phyloP scores from a whole-genome alignment of 2,113 vertebrate genomes.

The Coracopsis vasa region DNA sequence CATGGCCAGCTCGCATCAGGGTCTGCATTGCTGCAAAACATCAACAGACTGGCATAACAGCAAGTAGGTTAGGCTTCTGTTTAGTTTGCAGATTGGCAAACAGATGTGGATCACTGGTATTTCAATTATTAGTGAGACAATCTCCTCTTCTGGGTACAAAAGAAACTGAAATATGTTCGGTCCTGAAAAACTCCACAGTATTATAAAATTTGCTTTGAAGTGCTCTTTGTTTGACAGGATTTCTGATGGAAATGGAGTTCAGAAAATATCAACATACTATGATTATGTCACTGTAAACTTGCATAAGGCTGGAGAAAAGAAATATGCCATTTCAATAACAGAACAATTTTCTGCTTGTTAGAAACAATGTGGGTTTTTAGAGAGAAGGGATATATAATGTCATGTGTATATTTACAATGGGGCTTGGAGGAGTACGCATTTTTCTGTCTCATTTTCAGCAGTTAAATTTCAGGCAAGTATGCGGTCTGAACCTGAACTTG shows the following conservation, averaged over 20 bases:
- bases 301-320: background rate
- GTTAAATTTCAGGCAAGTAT: background rate
- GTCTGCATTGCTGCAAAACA: background rate
- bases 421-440: background rate
- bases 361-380: background rate
- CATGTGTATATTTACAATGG: background rate
- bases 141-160: background rate
- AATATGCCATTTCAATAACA: background rate
- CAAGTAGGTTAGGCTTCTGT: constrained; percentile 45
- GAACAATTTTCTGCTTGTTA: background rate
- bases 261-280: background rate
- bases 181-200: background rate
- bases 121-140: constrained; percentile 21
- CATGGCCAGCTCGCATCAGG: background rate
- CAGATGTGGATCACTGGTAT: constrained; percentile 14
- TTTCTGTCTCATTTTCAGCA: background rate
- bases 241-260: constrained; percentile 20
- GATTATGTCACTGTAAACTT: background rate
- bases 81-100: constrained; percentile 42
- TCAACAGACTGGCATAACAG: constrained; percentile 1
- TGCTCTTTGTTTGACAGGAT: constrained; percentile 30
- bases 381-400: background rate
- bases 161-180: background rate
- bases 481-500: background rate
- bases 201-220: background rate